Evolutionary conservation across 2,797 vertebrate genomes (phyloP).

Genomic region (Ibycter americanus): DNA sequence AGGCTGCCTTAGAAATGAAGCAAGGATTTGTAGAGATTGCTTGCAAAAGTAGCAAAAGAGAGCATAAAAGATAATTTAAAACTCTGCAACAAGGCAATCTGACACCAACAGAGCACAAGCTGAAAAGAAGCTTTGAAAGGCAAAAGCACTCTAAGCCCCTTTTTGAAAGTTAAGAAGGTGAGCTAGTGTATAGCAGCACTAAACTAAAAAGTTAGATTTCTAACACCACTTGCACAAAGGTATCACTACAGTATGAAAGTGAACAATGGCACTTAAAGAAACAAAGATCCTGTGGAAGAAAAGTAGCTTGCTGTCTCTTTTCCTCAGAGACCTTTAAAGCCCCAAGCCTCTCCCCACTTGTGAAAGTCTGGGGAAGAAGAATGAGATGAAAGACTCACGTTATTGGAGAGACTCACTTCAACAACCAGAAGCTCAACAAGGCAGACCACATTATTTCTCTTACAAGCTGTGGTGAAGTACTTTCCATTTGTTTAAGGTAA

Average conservation of each 20-base stretch:
- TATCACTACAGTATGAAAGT: neutral
- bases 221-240: neutral
- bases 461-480: neutral
- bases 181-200: neutral
- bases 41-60: neutral
- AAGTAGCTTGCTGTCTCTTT: neutral
- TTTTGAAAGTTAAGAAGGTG: neutral
- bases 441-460: neutral
- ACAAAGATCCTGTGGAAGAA: neutral
- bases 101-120: neutral
- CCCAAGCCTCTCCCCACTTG: neutral
- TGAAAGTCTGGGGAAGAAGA: neutral
- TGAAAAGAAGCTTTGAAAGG: neutral
- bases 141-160: neutral
- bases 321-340: neutral
- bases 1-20: neutral
- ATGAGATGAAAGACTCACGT: neutral
- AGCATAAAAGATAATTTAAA: neutral
- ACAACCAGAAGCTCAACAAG: neutral
- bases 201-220: neutral
- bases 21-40: neutral
- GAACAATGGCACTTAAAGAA: neutral
- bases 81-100: neutral
- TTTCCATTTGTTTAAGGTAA: neutral
- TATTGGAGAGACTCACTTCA: neutral